phyloP scores from a whole-genome alignment of 2,888 invertebrate species.

The Lucinisca nassula region DNA sequence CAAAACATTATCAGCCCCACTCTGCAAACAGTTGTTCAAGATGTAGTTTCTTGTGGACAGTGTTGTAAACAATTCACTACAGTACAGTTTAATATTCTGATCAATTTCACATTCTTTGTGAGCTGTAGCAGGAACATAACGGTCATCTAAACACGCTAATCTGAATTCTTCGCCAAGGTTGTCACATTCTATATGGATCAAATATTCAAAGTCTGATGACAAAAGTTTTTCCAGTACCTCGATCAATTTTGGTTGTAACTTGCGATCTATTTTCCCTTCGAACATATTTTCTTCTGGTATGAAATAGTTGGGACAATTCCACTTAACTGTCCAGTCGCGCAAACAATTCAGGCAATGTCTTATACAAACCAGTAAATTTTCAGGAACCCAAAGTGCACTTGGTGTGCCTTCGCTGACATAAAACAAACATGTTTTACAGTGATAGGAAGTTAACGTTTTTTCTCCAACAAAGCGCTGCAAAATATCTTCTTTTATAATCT shows the following conservation, averaged over 20 bases:
- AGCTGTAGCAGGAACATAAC: background rate
- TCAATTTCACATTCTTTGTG: background rate
- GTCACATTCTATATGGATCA: background rate
- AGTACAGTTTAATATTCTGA: background rate
- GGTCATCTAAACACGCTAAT: background rate
- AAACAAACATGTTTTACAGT: conserved; percentile 15
- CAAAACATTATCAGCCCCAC: background rate
- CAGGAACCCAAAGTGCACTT: background rate
- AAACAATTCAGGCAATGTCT: background rate
- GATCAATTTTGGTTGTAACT: no score
- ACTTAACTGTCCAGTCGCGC: background rate
- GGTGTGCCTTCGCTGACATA: conserved; percentile 1
- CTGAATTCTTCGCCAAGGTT: background rate
- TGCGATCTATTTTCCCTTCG: background rate
- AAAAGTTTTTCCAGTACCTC: background rate
- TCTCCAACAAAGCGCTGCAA: background rate
- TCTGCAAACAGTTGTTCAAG: background rate
- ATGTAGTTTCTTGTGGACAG: background rate
- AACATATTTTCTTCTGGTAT: conserved; percentile 25
- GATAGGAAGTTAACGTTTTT: background rate
- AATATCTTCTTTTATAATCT: conserved; percentile 1
- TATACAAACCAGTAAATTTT: background rate
- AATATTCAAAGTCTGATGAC: background rate
- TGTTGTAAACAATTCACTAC: background rate
- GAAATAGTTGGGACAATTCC: conserved; percentile 13